A percentile compares a stretch with the other conserved stretches of the same genome.
Evolutionary conservation across 2,888 invertebrate species (phyloP).

Genomic region (Archips xylosteana): DNA sequence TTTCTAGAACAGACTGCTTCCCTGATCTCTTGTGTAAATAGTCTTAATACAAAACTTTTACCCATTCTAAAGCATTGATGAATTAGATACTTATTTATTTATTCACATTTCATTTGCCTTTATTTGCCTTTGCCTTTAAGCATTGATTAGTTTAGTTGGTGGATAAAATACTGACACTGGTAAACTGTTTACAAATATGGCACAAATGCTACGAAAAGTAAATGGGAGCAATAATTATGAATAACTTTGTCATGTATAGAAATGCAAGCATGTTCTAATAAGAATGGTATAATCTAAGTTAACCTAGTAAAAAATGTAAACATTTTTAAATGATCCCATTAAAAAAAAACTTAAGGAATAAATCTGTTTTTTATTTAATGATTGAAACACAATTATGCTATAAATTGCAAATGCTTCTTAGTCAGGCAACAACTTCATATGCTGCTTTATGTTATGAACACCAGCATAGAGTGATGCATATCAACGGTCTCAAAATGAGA

Average conservation of each 20-base stretch:
- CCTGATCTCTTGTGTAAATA: constrained; percentile 7
- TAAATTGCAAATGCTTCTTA: background rate
- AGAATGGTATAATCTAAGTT: background rate
- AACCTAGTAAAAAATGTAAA: background rate
- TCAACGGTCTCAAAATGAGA: no score
- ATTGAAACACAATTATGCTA: background rate
- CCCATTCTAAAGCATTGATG: no score
- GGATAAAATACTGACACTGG: no score
- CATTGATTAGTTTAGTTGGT: no score
- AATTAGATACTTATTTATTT: no score
- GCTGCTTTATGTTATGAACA: background rate
- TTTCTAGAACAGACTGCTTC: background rate
- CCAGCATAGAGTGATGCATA: no score
- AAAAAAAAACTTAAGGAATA: background rate
- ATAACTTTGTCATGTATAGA: background rate
- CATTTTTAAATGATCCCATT: background rate
- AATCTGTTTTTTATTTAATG: background rate
- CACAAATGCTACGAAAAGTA: background rate
- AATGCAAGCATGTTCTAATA: background rate
- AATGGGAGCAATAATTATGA: background rate
- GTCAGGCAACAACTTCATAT: background rate
- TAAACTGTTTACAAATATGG: background rate
- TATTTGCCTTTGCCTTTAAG: no score
- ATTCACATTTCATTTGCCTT: no score
- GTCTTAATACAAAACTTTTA: background rate